Conservation (phyloP, 1,140 invertebrate species). For the Goniozus legneri region DNA sequence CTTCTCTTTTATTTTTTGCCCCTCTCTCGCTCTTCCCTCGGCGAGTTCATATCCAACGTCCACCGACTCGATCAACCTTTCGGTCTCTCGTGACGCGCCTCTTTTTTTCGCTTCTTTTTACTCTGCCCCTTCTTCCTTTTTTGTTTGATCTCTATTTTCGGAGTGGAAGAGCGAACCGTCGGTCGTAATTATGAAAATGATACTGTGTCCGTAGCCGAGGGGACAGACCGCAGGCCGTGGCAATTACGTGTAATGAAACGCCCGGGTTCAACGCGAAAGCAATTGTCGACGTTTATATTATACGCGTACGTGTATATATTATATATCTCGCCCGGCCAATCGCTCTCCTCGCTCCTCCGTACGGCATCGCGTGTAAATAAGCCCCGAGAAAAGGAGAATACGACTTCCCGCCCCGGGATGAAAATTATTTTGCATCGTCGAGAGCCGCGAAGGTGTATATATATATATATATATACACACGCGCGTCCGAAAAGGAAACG, state of each 20-base stretch:
- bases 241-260: conserved; percentile 53
- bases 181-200: conserved; percentile 53
- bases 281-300: conserved; percentile 37
- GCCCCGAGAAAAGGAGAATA: conserved; percentile 32
- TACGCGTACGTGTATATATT: too few relatives aligned
- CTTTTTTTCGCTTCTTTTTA: conserved; percentile 2
- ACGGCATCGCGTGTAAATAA: conserved; percentile 39
- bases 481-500: too few relatives aligned
- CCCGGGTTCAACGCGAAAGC: conserved; percentile 27
- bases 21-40: neutral
- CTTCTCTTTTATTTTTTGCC: conserved; percentile 14
- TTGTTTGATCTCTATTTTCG: conserved; percentile 7
- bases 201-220: conserved; percentile 45
- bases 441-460: neutral
- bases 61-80: neutral
- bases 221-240: conserved; percentile 50
- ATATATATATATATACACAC: too few relatives aligned
- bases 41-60: conserved; percentile 9
- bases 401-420: neutral
- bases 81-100: neutral
- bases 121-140: conserved; percentile 1
- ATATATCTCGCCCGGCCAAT: too few relatives aligned
- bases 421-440: neutral
- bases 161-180: neutral
- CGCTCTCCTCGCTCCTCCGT: too few relatives aligned